Evolutionary conservation across 1,140 invertebrate genomes (phyloP).

Genomic region (Akabosia matsudoensis): DNA sequence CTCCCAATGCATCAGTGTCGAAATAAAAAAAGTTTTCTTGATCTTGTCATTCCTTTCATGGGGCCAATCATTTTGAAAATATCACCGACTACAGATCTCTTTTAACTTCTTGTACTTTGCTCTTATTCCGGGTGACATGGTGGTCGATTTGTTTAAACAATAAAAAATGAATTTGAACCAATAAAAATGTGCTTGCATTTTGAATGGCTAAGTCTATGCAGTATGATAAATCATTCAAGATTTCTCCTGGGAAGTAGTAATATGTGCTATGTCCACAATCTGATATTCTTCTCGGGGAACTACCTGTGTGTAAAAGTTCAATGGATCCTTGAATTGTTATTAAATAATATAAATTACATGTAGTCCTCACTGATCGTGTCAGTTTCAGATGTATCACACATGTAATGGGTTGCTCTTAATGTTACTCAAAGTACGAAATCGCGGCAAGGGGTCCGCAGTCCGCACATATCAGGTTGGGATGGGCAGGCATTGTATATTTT

Average conservation of each 20-base stretch:
- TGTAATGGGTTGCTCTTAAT: slow-evolving; percentile 23
- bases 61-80: too few relatives aligned
- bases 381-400: slow-evolving; percentile 22
- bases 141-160: background rate
- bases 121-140: background rate
- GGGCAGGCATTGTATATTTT: slow-evolving; percentile 8
- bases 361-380: slow-evolving; percentile 6
- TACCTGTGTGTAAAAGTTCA: background rate
- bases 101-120: background rate
- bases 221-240: too few relatives aligned
- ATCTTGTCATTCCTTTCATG: too few relatives aligned
- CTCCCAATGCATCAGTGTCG: too few relatives aligned
- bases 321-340: background rate
- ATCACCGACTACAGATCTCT: too few relatives aligned
- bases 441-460: slow-evolving; percentile 26
- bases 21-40: too few relatives aligned
- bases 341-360: slow-evolving; percentile 19
- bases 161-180: background rate
- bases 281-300: background rate
- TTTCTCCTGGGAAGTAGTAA: too few relatives aligned
- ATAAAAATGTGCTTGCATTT: too few relatives aligned
- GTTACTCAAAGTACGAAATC: slow-evolving; percentile 30
- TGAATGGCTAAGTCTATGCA: too few relatives aligned
- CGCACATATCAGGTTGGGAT: slow-evolving; percentile 15
- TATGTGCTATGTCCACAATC: too few relatives aligned